Base-by-base conservation (phyloP, 1,140 invertebrate genomes). In the Heliconius congener region DNA sequence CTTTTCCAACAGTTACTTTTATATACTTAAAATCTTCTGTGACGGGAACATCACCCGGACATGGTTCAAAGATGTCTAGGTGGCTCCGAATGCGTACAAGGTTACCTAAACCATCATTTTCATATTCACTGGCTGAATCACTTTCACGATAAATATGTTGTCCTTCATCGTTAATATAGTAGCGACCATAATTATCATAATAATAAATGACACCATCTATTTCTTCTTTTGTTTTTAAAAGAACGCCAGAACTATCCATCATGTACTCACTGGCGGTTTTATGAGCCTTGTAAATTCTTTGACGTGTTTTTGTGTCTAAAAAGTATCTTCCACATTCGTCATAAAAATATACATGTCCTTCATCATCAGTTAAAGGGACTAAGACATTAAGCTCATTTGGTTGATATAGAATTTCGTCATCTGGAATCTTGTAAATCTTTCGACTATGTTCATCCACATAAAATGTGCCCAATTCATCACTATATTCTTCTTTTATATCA, bases 271-370 rank as follows among this genome's bases (percentile, higher is more conserved):
- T 94, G 0, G 90, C 87, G 76, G 86, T 88, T 55, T 82, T 85
- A 77, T 91, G 84, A 70, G 91, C 91, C 87, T 93, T 94, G 78
- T 94, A 94, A 46, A 94, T 82, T 79, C 90, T 85, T 84, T 92
- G 86, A 73, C 86, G 87, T 27, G 86, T 90, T 73, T 87, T 88
- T 9, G 81, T 30, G 75, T 94, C 88, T n/a, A 93, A 78, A 82
- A 86, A 94, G 83, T 94, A 93, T 57, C 93, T 85, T 13, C 93
- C 93, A 87, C 92, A 94, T 81, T 93, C 91, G 80, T 94, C 93
- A 79, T 91, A 94, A 82, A 85, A 94, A 83, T 92, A 94, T 74
- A 94, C 77, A 79, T 93, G 87, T 16, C 91, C 86, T 52, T 42
- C 72, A 84, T 94, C 92, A 82, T 94, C 93, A 73, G 84, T 77